Base-by-base conservation (phyloP, 2,888 invertebrate species). In the Ornithoptera priamus region DNA sequence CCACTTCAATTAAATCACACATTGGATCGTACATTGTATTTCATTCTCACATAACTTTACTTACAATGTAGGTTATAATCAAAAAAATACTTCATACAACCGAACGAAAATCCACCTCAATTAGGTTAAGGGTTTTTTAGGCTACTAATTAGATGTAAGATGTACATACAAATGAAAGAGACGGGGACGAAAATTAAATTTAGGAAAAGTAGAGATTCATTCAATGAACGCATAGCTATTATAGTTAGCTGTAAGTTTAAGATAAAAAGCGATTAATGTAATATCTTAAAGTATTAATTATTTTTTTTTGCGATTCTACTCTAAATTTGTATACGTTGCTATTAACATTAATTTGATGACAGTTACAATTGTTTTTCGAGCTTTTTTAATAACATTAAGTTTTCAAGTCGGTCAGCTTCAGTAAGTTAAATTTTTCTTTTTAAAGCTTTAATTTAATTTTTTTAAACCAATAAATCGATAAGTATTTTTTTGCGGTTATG, bases 61-160 rank as follows among this genome's bases (percentile, higher is more conserved):
- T 71, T 66, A 65, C 70, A 74, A 76, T 75, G 65, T 69, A 71
- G 62, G 72, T 71, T 65, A 17, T 39, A 22, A 71, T 69, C 76
- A 76, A 67, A 81, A 84, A 81, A 84, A 85, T 88, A 90, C 90
- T 90, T 81, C 80, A 84, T 89, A 90, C 90, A 90, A 90, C 90
- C 90, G 74, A 84, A 81, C 76, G 78, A 74, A 81, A 89, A 88
- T 82, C 90, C 89, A 89, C 89, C 89, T 89, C 89, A 88, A 79
- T 65, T 70, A 64, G 58, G 53, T 42, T 62, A 53, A 50, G 50
- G 50, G n/a, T n/a, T 50, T 20, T 53, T 65, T 18, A 61, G 56
- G 24, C 18, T 36, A 50, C 58, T 57, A 30, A 2, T 57, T 62
- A 65, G 18, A 17, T 12, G 15, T 68, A 68, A 68, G 68, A 1